Conservation (phyloP, 2,888 invertebrate species). For the Epinotia bilunana region DNA sequence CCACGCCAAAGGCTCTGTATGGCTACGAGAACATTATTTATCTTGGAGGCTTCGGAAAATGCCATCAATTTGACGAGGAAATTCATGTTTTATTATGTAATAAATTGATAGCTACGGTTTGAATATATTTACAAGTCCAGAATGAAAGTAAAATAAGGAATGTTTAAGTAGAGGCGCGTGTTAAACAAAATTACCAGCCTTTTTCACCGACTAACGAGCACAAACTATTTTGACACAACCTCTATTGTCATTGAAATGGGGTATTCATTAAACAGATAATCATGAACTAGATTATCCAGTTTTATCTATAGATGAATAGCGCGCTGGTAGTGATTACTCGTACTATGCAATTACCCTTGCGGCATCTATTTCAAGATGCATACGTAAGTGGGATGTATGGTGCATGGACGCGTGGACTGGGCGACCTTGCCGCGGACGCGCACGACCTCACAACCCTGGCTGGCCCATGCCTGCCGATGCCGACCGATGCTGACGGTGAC, state of each 20-base stretch:
- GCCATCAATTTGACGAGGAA: slow-evolving; percentile 14
- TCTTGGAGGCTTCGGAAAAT: slow-evolving; percentile 1
- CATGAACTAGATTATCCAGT: slow-evolving; percentile 32
- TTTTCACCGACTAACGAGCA: not conserved
- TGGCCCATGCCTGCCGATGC: slow-evolving; percentile 46
- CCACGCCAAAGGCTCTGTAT: slow-evolving; percentile 6
- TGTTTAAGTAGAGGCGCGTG: not conserved
- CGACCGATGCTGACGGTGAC: slow-evolving; percentile 46
- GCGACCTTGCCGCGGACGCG: slow-evolving; percentile 63
- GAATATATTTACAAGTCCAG: not conserved
- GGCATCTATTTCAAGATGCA: slow-evolving; percentile 44
- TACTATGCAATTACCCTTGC: slow-evolving; percentile 30
- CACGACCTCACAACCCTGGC: slow-evolving; percentile 59
- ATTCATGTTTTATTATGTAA: not conserved
- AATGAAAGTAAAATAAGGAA: not conserved
- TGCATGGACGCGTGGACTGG: slow-evolving; percentile 52
- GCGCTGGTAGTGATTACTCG: slow-evolving; percentile 29
- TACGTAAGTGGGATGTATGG: slow-evolving; percentile 34
- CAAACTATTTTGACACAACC: not conserved
- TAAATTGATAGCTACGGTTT: not conserved
- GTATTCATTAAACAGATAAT: slow-evolving; percentile 17
- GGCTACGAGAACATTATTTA: slow-evolving; percentile 11
- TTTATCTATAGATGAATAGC: slow-evolving; percentile 20
- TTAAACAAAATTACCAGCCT: not conserved
- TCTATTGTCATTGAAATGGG: not conserved